phyloP scores from a whole-genome alignment of 2,888 invertebrate species.

The Mythimna loreyi region DNA sequence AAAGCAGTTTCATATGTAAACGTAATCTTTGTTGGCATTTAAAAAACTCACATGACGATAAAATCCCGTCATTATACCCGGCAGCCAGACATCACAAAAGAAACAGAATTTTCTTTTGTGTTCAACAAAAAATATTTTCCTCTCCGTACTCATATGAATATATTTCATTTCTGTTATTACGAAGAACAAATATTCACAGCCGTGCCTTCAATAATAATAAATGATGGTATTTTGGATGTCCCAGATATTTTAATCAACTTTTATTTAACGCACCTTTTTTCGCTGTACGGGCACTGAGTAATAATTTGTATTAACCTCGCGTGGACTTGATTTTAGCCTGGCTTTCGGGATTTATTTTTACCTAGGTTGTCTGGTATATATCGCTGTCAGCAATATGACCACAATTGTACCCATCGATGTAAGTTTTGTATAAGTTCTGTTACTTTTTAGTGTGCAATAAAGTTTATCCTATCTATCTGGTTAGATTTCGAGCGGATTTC shows the following conservation, averaged over 20 bases:
- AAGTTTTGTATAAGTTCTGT: no score
- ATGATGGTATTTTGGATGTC: slow-evolving; percentile 12
- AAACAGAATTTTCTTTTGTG: slow-evolving; percentile 3
- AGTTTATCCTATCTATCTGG: no score
- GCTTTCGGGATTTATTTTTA: neutral
- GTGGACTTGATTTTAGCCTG: neutral
- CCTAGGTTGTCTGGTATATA: no score
- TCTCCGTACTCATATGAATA: slow-evolving; percentile 1
- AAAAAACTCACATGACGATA: neutral
- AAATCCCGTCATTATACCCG: neutral
- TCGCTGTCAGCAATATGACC: no score
- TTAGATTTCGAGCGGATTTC: no score
- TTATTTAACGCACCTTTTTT: slow-evolving; percentile 28
- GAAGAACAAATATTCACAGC: slow-evolving; percentile 5
- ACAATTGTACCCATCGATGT: no score
- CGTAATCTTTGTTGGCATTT: neutral
- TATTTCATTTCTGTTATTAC: slow-evolving; percentile 32
- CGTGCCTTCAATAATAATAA: slow-evolving; percentile 30
- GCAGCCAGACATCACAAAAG: slow-evolving; percentile 3
- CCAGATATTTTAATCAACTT: slow-evolving; percentile 33
- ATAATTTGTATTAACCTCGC: slow-evolving; percentile 21
- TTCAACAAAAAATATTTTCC: slow-evolving; percentile 8
- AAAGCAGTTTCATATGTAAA: slow-evolving; percentile 6
- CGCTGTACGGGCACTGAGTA: neutral
- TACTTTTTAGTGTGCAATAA: no score